Evolutionary conservation across 2,888 invertebrate species (phyloP).

Genomic region (Anticlea derivata): DNA sequence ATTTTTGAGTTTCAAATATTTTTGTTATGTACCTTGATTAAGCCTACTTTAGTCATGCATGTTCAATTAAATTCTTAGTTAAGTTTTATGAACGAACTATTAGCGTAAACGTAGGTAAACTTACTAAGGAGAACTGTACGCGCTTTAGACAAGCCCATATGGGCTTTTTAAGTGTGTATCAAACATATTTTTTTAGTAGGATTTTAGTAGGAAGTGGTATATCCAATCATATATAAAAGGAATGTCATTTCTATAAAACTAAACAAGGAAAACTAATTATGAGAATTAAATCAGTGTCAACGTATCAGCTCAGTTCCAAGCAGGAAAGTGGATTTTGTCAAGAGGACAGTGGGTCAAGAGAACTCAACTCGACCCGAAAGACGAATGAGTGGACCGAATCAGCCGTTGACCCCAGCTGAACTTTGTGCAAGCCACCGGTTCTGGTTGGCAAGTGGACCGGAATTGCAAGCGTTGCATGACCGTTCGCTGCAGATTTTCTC

Average conservation of each 20-base stretch:
- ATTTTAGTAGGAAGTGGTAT: too few species aligned
- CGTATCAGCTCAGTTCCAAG: background rate
- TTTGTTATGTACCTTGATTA: too few species aligned
- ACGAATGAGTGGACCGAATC: slow-evolving; percentile 20
- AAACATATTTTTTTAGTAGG: too few species aligned
- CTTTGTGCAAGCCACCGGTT: slow-evolving; percentile 18
- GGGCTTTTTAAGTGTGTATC: too few species aligned
- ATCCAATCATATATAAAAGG: too few species aligned
- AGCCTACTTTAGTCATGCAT: too few species aligned
- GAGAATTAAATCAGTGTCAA: slow-evolving; percentile 8
- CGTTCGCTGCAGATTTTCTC: slow-evolving; percentile 25
- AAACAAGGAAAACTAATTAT: slow-evolving; percentile 11
- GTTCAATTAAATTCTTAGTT: too few species aligned
- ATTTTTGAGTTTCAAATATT: too few species aligned
- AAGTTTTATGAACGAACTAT: too few species aligned
- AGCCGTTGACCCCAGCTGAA: slow-evolving; percentile 31
- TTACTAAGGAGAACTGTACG: too few species aligned
- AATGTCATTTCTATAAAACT: background rate
- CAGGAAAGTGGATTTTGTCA: background rate
- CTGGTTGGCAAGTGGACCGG: slow-evolving; percentile 39
- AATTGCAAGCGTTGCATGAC: slow-evolving; percentile 39
- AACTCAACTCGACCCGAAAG: background rate
- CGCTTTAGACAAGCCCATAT: too few species aligned
- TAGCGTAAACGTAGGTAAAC: too few species aligned
- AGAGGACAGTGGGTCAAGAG: slow-evolving; percentile 5